Evolutionary conservation across 1,140 invertebrate genomes (phyloP).

Genomic region (fruit fly (Drosophila melanogaster)): Release_6_plus_ISO1_MT NT_037436.4:7485501-7486000

Average conservation of each 20-base stretch:
- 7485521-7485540: conserved; percentile 17
- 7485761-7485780: too few species aligned
- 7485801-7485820: too few species aligned
- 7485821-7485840: too few species aligned
- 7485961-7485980: neutral
- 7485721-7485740: too few species aligned
- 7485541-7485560: conserved; percentile 43
- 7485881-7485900: neutral
- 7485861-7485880: neutral
- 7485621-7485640: neutral
- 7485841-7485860: too few species aligned
- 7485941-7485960: neutral
- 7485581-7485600: conserved; percentile 13
- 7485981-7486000: neutral
- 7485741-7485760: too few species aligned
- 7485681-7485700: neutral
- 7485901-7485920: neutral
- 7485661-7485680: neutral
- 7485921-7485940: neutral
- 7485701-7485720: neutral
- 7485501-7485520: conserved; percentile 7
- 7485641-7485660: neutral
- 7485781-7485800: too few species aligned
- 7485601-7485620: neutral
- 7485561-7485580: conserved; percentile 25